Conservation (phyloP, 2,113 vertebrate species). For the Cacatua alba region DNA sequence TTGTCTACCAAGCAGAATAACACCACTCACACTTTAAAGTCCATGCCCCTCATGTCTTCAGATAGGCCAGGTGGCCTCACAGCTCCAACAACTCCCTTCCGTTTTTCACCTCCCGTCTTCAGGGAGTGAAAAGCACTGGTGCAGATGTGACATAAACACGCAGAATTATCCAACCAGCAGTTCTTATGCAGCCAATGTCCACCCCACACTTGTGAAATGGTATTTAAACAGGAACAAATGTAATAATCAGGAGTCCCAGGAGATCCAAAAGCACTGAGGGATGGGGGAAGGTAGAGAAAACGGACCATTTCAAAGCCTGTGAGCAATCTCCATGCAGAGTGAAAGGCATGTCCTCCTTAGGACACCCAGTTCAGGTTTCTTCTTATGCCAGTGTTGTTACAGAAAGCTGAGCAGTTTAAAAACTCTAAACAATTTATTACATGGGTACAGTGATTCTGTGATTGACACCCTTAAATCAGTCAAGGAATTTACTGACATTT, state of each 20-base stretch:
- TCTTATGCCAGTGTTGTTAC: neutral
- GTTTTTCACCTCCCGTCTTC: neutral
- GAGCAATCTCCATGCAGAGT: neutral
- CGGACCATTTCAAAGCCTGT: neutral
- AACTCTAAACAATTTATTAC: neutral
- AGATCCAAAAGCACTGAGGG: neutral
- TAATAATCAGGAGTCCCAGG: neutral
- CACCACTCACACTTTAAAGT: neutral
- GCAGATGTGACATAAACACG: neutral
- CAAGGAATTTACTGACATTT: neutral
- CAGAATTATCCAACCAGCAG: neutral
- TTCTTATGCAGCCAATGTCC: neutral
- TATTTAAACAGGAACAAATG: neutral
- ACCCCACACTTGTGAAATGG: neutral
- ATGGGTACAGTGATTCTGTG: neutral
- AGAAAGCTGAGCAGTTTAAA: neutral
- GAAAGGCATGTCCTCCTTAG: neutral
- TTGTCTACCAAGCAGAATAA: neutral
- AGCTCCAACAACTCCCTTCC: neutral
- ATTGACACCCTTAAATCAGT: neutral
- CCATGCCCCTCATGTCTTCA: neutral
- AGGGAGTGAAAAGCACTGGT: neutral
- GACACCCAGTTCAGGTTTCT: neutral
- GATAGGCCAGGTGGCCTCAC: neutral
- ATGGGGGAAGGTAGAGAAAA: neutral